Evolutionary conservation across 2,888 invertebrate genomes (phyloP).

Genomic region (Apantesis nais): DNA sequence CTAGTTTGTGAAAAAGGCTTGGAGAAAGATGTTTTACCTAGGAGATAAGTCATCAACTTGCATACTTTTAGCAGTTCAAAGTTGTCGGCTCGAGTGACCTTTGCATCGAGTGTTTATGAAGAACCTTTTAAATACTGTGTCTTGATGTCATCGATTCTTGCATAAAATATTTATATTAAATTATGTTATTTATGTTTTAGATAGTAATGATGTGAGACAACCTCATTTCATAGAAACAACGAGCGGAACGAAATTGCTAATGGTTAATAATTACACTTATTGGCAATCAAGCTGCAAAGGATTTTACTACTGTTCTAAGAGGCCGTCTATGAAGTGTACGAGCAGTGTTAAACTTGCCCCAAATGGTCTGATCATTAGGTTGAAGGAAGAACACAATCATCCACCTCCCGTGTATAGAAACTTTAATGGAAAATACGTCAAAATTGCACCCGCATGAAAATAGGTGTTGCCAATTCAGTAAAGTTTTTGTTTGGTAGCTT

Average conservation of each 20-base stretch:
- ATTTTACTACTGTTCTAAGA: conserved; percentile 45
- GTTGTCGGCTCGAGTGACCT: neutral
- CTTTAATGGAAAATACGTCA: conserved; percentile 12
- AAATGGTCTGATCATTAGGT: conserved; percentile 15
- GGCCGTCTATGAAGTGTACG: conserved; percentile 28
- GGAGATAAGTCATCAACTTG: neutral
- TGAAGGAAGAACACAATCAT: conserved; percentile 18
- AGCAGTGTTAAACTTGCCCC: conserved; percentile 33
- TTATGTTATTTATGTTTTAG: conserved; percentile 7
- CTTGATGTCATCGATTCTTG: neutral
- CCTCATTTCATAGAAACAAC: conserved; percentile 18
- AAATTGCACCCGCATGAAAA: neutral
- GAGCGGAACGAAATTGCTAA: conserved; percentile 24
- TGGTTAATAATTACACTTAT: conserved; percentile 34
- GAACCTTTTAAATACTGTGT: neutral
- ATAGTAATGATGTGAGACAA: neutral
- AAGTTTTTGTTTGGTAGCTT: neutral
- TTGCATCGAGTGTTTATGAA: neutral
- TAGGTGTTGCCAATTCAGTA: neutral
- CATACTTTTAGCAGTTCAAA: neutral
- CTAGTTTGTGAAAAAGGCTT: too few relatives aligned
- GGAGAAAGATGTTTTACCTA: neutral
- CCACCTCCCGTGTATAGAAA: conserved; percentile 13
- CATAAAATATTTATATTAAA: neutral
- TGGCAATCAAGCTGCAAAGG: conserved; percentile 24